Conservation (phyloP, 2,888 invertebrate genomes). For the Sthenelais limicola region DNA sequence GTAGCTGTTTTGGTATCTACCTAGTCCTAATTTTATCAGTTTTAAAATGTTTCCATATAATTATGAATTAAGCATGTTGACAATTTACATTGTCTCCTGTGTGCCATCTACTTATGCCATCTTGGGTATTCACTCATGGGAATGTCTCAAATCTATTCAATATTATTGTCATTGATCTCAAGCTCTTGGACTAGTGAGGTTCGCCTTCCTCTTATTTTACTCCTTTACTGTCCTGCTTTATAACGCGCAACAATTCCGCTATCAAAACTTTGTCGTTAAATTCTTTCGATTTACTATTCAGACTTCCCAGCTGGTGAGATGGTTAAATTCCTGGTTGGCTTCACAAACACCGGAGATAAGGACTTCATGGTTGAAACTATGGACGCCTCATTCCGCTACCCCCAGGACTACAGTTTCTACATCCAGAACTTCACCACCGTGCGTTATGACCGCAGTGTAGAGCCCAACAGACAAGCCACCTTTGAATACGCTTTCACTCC, state of each 20-base stretch:
- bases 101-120: too few relatives aligned
- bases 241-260: background rate
- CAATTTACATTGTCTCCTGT: too few relatives aligned
- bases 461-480: constrained; percentile 93
- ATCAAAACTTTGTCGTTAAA: background rate
- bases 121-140: too few relatives aligned
- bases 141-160: too few relatives aligned
- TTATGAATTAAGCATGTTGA: too few relatives aligned
- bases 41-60: too few relatives aligned
- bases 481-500: constrained; percentile 95
- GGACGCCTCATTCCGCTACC: constrained; percentile 98
- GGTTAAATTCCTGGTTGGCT: constrained; percentile 96
- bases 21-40: too few relatives aligned
- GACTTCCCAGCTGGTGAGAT: constrained; percentile 93
- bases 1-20: too few relatives aligned
- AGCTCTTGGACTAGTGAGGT: too few relatives aligned
- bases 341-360: constrained; percentile 90
- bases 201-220: too few relatives aligned
- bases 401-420: constrained; percentile 97
- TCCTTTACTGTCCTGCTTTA: too few relatives aligned
- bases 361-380: constrained; percentile 93
- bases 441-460: constrained; percentile 88
- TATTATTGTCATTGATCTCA: too few relatives aligned
- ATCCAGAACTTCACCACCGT: constrained; percentile 98
- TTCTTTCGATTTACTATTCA: constrained; percentile 68